phyloP scores from a whole-genome alignment of 1,140 invertebrate species.

The Drosophila nebulosa region DNA sequence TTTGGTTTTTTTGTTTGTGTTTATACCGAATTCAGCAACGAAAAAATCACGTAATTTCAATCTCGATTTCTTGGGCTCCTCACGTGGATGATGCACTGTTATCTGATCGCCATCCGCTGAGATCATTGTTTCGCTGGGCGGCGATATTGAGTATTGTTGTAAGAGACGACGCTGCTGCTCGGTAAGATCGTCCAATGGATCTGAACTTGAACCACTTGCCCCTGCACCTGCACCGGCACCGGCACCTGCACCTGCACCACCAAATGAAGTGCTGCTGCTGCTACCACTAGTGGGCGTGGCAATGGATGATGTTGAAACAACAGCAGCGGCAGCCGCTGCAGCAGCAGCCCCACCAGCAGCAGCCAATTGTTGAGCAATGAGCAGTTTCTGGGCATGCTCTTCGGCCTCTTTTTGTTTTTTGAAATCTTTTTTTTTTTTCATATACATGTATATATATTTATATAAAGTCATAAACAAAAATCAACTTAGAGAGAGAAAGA shows the following conservation, averaged over 20 bases:
- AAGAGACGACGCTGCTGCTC: slow-evolving; percentile 72
- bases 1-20: background rate
- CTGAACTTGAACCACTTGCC: background rate
- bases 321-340: slow-evolving; percentile 29
- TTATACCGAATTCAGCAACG: slow-evolving; percentile 79
- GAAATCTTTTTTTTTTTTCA: slow-evolving; percentile 55
- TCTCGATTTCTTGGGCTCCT: slow-evolving; percentile 75
- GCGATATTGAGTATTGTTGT: slow-evolving; percentile 75
- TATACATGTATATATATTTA: slow-evolving; percentile 18
- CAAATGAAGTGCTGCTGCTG: slow-evolving; percentile 8
- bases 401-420: slow-evolving; percentile 81
- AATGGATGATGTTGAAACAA: slow-evolving; percentile 19
- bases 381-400: slow-evolving; percentile 79
- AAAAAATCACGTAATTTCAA: slow-evolving; percentile 80
- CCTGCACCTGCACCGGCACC: background rate
- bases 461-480: background rate
- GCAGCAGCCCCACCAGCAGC: slow-evolving; percentile 47
- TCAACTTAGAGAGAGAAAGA: slow-evolving; percentile 16
- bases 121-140: slow-evolving; percentile 75
- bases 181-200: slow-evolving; percentile 66
- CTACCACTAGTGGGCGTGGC: slow-evolving; percentile 36
- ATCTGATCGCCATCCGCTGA: slow-evolving; percentile 79
- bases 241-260: background rate
- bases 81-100: slow-evolving; percentile 76
- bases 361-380: slow-evolving; percentile 75